phyloP scores from a whole-genome alignment of 2,888 invertebrate species.

The Troglohyphantes excavatus region DNA sequence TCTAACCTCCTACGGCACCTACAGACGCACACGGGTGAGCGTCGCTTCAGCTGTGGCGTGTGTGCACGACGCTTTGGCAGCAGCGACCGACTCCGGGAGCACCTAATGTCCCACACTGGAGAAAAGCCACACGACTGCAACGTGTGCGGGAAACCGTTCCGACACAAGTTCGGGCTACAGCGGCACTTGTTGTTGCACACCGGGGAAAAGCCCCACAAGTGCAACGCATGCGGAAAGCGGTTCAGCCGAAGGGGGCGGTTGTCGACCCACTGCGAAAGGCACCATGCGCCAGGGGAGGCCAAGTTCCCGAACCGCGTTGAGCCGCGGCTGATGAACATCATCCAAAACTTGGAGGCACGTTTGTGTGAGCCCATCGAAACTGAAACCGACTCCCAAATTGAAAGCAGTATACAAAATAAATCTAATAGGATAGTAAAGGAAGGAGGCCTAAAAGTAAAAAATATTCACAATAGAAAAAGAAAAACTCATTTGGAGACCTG shows the following conservation, averaged over 20 bases:
- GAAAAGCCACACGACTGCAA: not conserved
- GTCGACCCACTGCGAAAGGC: not conserved
- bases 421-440: not conserved
- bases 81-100: not conserved
- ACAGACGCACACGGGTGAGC: not conserved
- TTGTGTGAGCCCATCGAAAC: too few relatives aligned
- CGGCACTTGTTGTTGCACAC: not conserved
- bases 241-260: not conserved
- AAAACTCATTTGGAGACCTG: too few relatives aligned
- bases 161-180: not conserved
- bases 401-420: too few relatives aligned
- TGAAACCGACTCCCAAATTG: too few relatives aligned
- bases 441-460: not conserved
- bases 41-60: not conserved
- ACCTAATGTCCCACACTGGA: not conserved
- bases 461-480: not conserved
- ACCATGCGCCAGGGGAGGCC: not conserved
- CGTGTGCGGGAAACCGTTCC: not conserved
- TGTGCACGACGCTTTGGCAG: not conserved
- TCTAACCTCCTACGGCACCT: conserved; percentile 14
- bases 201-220: not conserved
- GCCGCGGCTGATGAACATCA: not conserved
- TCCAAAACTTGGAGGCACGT: not conserved
- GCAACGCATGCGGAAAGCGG: not conserved
- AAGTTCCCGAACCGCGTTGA: not conserved